Percentiles rank a stretch among this genome's conserved stretches.
phyloP scores from a whole-genome alignment of 2,888 invertebrate species.

The Serrognathus titanus region DNA sequence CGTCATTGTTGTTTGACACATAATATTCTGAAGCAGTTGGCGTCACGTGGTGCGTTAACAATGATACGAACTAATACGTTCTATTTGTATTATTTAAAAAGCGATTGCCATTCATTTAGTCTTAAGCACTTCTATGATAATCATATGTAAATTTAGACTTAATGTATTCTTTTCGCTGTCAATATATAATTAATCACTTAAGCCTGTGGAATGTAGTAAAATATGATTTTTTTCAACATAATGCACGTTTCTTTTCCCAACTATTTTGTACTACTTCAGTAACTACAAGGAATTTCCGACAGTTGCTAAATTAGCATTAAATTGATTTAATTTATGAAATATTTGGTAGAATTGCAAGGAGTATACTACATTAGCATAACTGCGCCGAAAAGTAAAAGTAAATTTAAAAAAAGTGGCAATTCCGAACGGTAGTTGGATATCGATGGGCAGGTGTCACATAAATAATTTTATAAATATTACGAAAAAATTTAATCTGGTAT shows the following conservation, averaged over 20 bases:
- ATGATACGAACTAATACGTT: slow-evolving; percentile 17
- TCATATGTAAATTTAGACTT: slow-evolving; percentile 8
- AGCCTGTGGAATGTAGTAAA: too few relatives aligned
- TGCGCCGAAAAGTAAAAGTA: too few relatives aligned
- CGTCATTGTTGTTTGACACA: slow-evolving; percentile 25
- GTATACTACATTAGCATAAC: too few relatives aligned
- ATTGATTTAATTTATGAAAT: too few relatives aligned
- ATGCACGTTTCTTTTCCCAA: too few relatives aligned
- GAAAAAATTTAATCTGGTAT: slow-evolving; percentile 13
- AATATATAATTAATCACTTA: slow-evolving; percentile 10
- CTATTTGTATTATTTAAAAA: slow-evolving; percentile 17
- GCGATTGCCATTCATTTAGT: slow-evolving; percentile 20
- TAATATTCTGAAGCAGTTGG: slow-evolving; percentile 21
- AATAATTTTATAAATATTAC: slow-evolving; percentile 11
- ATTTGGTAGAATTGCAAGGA: too few relatives aligned
- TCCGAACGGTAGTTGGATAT: too few relatives aligned
- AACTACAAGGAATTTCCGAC: too few relatives aligned
- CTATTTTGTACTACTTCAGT: too few relatives aligned
- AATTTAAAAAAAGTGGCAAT: too few relatives aligned
- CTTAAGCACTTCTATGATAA: slow-evolving; percentile 13
- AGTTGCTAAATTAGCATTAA: too few relatives aligned
- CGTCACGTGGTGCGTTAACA: slow-evolving; percentile 21
- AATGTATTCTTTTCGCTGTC: slow-evolving; percentile 7
- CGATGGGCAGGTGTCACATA: background rate
- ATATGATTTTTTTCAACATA: too few relatives aligned